A percentile compares a stretch with the other conserved stretches of the same genome.
These are phyloP conservation scores for Synanthedon formicaeformis DNA, from an alignment of 2,888 invertebrate species.

Conservation along the genomic window DNA sequence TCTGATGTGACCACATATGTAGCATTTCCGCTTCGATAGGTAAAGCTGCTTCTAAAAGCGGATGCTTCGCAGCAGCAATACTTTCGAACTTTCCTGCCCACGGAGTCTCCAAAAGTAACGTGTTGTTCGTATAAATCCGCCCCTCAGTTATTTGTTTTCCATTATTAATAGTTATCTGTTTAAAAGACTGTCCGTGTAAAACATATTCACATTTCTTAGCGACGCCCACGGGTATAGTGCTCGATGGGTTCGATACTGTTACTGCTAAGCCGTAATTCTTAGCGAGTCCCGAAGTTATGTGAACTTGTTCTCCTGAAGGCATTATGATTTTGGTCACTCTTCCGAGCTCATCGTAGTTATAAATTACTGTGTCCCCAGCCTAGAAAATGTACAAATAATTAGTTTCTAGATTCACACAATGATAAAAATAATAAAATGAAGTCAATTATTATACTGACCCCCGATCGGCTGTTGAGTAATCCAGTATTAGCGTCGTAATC, in stretches of 20 bases:
- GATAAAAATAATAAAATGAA: not conserved
- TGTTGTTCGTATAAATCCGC: constrained; percentile 82
- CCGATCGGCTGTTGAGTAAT: constrained; percentile 85
- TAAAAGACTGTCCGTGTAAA: constrained; percentile 74
- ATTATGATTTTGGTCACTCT: constrained; percentile 87
- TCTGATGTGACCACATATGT: constrained; percentile 89
- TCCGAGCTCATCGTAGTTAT: constrained; percentile 91
- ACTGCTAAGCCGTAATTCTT: constrained; percentile 82
- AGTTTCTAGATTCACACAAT: not conserved
- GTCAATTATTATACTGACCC: constrained; percentile 61
- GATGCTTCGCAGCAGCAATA: constrained; percentile 84
- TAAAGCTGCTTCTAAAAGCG: constrained; percentile 83
- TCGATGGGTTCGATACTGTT: constrained; percentile 72
- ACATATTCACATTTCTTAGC: constrained; percentile 72
- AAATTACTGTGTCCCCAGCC: constrained; percentile 90
- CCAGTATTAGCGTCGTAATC: constrained; percentile 93
- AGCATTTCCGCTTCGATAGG: constrained; percentile 92
- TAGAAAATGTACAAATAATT: constrained; percentile 29
- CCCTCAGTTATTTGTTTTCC: constrained; percentile 80
- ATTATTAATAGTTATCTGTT: constrained; percentile 77
- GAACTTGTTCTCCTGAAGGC: constrained; percentile 91
- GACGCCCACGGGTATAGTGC: constrained; percentile 65
- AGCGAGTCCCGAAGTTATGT: constrained; percentile 81
- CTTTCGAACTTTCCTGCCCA: constrained; percentile 81
- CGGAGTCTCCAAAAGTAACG: constrained; percentile 79